Evolutionary conservation across 2,888 invertebrate genomes (phyloP), one percentile per base, ranked within the genome.

Genomic region (Drosophila imparisetae): DNA sequence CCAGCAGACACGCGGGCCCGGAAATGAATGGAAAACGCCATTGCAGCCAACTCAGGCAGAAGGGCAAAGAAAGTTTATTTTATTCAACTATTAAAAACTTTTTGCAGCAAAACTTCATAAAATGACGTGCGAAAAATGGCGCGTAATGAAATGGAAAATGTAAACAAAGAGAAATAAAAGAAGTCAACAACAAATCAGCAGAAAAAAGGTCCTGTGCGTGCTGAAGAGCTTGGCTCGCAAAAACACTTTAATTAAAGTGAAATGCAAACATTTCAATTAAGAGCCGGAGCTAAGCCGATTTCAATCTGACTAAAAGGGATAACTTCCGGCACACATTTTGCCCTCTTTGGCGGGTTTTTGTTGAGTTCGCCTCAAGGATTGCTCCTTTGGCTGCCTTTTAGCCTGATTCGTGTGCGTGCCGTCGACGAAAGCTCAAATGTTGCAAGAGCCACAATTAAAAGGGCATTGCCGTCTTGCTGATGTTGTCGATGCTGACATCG

Each of bases 251-350:
- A 86, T 87, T 86, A 87, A 86, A 86, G 83, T 83, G 84, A 87
- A 83, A 86, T 76, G 85, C 83, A 87, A 89, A 89, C 87, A 89
- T 86, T 89, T 88, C 87, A 88, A 88, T 89, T 89, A 89, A 86
- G 82, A 59, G 59, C 64, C 76, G 73, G 68, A 67, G 72, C 77
- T 86, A 81, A 88, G 82, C 83, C 82, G 87, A 89, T 88, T 89
- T 74, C 89, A 86, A 88, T 88, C 87, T 88, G 86, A 76, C 86
- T 86, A 86, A 88, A 88, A 86, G 83, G 86, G 83, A 83, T 86
- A 84, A 81, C 83, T 87, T 88, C 86, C 88, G 86, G 60, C 80
- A 81, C 82, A 83, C 82, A 64, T 71, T 78, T 78, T 68, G 66
- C 71, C 78, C 58, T 72, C 64, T 80, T 73, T 68, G 57, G 63